A percentile compares a stretch with the other conserved stretches of the same genome.
These are phyloP conservation scores for Apodemia hepburni DNA, from an alignment of 2,888 invertebrate species.

Conservation along the genomic window DNA sequence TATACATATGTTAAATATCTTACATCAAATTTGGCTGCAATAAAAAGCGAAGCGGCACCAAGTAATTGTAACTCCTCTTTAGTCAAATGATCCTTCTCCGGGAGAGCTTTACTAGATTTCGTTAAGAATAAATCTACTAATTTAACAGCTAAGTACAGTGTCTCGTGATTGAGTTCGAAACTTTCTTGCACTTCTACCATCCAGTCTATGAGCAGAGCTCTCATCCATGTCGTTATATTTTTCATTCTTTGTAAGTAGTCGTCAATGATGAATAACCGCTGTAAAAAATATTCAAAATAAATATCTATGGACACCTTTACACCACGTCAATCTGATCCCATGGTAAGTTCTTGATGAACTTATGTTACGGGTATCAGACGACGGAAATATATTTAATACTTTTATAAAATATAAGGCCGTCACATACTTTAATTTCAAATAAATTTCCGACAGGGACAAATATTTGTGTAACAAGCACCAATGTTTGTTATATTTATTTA, in stretches of 20 bases:
- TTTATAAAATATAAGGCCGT: too few relatives aligned
- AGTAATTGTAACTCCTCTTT: conserved; percentile 94
- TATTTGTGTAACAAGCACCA: too few relatives aligned
- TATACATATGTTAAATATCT: conserved; percentile 46
- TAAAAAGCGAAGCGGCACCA: conserved; percentile 94
- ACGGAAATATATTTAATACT: too few relatives aligned
- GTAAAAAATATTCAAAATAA: conserved; percentile 33
- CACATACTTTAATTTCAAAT: too few relatives aligned
- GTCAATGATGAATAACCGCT: conserved; percentile 84
- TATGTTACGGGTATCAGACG: too few relatives aligned
- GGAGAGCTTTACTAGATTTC: conserved; percentile 47
- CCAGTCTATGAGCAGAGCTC: conserved; percentile 98
- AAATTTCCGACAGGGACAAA: too few relatives aligned
- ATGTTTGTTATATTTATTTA: too few relatives aligned
- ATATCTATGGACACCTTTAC: too few relatives aligned
- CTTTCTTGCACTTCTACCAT: conserved; percentile 99
- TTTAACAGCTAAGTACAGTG: conserved; percentile 97
- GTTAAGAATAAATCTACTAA: conserved; percentile 93
- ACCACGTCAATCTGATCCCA: too few relatives aligned
- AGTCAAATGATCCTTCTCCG: conserved; percentile 78
- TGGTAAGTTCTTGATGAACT: too few relatives aligned
- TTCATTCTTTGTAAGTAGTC: conserved; percentile 92
- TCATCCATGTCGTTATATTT: conserved; percentile 91
- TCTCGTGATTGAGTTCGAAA: conserved; percentile 99
- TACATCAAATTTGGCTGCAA: conserved; percentile 98